Conservation (phyloP, 2,797 vertebrate species). For the Gobionotothen gibberifrons region DNA sequence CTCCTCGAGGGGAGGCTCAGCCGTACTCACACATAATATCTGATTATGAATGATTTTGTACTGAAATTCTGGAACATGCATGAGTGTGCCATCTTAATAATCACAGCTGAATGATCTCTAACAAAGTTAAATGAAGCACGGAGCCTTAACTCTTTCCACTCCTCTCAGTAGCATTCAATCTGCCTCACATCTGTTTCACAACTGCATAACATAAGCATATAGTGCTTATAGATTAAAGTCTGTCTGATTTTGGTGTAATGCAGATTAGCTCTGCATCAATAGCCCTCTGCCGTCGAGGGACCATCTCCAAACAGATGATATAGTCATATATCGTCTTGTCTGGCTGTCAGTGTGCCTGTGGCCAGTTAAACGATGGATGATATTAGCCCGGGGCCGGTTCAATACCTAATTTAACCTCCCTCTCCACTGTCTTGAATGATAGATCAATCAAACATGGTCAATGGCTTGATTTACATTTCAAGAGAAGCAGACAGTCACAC, state of each 20-base stretch:
- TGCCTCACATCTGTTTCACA: not conserved
- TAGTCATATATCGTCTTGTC: slow-evolving; percentile 32
- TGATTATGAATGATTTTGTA: not conserved
- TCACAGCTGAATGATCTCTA: slow-evolving; percentile 22
- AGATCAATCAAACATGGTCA: slow-evolving; percentile 69
- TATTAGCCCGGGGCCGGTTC: slow-evolving; percentile 65
- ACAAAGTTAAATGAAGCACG: slow-evolving; percentile 20
- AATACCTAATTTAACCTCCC: slow-evolving; percentile 85
- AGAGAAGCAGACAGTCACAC: slow-evolving; percentile 1
- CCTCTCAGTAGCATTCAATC: not conserved
- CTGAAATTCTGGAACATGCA: not conserved
- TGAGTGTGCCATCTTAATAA: slow-evolving; percentile 21
- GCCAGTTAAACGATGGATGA: slow-evolving; percentile 55
- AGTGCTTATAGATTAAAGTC: slow-evolving; percentile 16
- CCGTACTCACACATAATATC: no score
- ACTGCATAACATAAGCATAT: not conserved
- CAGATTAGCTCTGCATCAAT: slow-evolving; percentile 32
- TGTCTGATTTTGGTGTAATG: slow-evolving; percentile 12
- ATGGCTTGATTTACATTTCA: slow-evolving; percentile 46
- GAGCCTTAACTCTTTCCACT: not conserved
- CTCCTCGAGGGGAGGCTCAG: not conserved
- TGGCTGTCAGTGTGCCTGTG: slow-evolving; percentile 48
- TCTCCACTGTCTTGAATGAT: slow-evolving; percentile 72
- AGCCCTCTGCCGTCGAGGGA: slow-evolving; percentile 10
- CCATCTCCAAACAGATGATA: slow-evolving; percentile 30